Evolutionary conservation across 2,113 vertebrate species (phyloP), one percentile per base, ranked within the genome.

Genomic region (Eurystomus gularis): DNA sequence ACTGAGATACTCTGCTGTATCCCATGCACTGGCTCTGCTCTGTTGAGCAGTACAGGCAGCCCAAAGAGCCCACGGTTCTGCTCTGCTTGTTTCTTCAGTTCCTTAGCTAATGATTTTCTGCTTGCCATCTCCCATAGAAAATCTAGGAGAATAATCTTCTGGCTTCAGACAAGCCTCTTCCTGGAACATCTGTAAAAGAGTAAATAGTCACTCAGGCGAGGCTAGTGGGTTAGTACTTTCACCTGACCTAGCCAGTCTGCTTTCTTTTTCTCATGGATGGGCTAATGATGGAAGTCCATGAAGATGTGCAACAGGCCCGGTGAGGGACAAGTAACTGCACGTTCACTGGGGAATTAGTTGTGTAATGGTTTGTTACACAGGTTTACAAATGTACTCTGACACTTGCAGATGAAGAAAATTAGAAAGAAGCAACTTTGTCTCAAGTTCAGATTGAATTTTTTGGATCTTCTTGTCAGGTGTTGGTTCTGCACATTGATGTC

Each of bases 401-500:
- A 46, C 6, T 58, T 58, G 42, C 24, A 75, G 31, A 37, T 64
- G 23, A 75, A 66, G 9, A 80, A 52, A 69, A 44, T 69, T 19
- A 48, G 8, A 87, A n/a, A 83, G 24, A 61, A 57, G 8, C 11
- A 39, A 13, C 11, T 58, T 54, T 39, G 11, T 13, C 31, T 40
- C 10, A 68, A 46, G 5, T 52, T 61, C 7, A 10, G 7, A 39
- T 31, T 68, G 28, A 80, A 54, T 13, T 28, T 62, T 76, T 51
- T 71, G 15, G 17, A 44, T 84, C 20, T 39, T 58, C 19, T 71
- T 54, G 28, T 64, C 19, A 42, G 10, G 6, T 8, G 11, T 5
- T 57, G 11, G 7, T 51, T 91, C n/a, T 6, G 2, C 40, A 0
- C 15, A 0, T 17, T 71, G 5, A 11, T 46, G 29, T 54, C 17